Evolutionary conservation across 2,888 invertebrate genomes (phyloP), one percentile per base, ranked within the genome.

Genomic region (Hydraecia micacea): DNA sequence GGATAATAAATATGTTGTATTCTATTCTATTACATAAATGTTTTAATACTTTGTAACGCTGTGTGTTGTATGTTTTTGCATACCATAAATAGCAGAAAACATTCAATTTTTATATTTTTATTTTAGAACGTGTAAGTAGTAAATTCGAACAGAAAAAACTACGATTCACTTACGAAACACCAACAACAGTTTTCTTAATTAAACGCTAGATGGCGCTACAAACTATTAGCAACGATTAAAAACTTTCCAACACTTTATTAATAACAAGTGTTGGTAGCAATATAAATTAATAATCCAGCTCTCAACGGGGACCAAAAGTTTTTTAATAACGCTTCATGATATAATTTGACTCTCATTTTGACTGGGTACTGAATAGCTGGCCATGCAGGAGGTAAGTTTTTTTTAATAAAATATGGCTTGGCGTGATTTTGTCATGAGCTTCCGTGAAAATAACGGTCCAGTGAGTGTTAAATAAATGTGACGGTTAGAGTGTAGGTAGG

Each of bases 191-290:
- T 52, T 66, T 42, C 46, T 46, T 70, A 70, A 81, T 83, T 68
- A 84, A 62, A 71, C 66, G 63, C 74, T 77, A 69, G 70, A 67
- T 81, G 75, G 42, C 74, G 78, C 77, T 70, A 66, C 36, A 83
- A 87, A 86, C 83, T 86, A 83, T 81, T 80, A 85, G 75, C 74
- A 81, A 75, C 81, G 78, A 84, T 88, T 82, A 84, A 88, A 84
- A 86, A 85, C 77, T 88, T 84, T 79, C 74, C 49, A 39, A 80
- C 83, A 67, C 78, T 89, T 85, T 85, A 85, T 91, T 90, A 91
- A 91, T 90, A 90, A 87, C 86, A 91, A 90, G 86, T 89, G 81
- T 85, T 74, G 76, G 79, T 69, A 84, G 89, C 89, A 89, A 86
- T 81, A 82, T 85, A 79, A 86, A 86, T 87, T 86, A 79, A 75